phyloP scores from a whole-genome alignment of 30 jellyfish, hydroid and myxozoan genomes.

The Pelagia noctiluca region DNA sequence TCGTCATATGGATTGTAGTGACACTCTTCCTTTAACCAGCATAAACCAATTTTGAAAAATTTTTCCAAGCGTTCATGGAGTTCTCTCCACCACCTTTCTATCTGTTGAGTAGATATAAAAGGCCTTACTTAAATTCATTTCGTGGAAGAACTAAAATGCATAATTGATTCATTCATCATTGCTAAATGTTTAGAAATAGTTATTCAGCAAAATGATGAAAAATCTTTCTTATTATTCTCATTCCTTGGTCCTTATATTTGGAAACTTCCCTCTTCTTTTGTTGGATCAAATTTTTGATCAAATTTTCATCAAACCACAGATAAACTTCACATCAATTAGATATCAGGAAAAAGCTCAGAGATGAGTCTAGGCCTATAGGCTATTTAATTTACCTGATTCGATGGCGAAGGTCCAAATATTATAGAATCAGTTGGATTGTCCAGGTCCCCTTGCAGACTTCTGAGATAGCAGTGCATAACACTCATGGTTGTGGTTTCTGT shows the following conservation, averaged over 20 bases:
- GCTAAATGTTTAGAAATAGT: not conserved
- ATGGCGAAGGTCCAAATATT: slow-evolving; percentile 65
- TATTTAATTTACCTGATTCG: slow-evolving; percentile 34
- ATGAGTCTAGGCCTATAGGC: not conserved
- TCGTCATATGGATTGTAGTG: slow-evolving; percentile 44
- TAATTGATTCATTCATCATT: not conserved
- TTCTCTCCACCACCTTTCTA: slow-evolving; percentile 65
- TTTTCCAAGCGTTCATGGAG: slow-evolving; percentile 53
- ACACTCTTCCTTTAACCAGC: slow-evolving; percentile 40
- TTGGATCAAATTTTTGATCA: not conserved
- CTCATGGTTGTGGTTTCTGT: slow-evolving; percentile 54
- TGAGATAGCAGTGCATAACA: slow-evolving; percentile 43
- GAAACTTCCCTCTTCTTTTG: no score
- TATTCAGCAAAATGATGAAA: no score
- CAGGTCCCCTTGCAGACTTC: slow-evolving; percentile 50
- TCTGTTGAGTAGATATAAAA: no score
- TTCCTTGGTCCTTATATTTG: no score
- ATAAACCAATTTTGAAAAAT: slow-evolving; percentile 42
- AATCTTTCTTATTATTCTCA: not conserved
- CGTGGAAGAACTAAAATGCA: not conserved
- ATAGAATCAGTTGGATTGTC: slow-evolving; percentile 46
- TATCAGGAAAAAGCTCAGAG: no score
- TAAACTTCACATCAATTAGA: not conserved
- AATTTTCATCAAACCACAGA: not conserved
- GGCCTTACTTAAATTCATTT: not conserved